These are phyloP conservation scores for Myotis yumanensis DNA, from an alignment of 2,113 vertebrate species.

Conservation along the genomic window DNA sequence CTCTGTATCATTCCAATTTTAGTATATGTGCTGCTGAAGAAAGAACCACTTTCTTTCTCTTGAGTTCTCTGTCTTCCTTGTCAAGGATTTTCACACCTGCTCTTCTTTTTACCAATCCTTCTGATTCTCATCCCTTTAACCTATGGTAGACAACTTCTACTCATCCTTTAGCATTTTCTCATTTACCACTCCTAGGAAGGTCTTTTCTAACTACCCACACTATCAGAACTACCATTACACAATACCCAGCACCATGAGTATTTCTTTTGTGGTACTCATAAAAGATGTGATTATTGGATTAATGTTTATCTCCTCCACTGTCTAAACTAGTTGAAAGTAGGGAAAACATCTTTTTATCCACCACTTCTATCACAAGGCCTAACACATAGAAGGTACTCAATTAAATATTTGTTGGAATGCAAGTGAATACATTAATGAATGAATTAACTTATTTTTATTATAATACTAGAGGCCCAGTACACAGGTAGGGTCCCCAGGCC, in stretches of 20 bases:
- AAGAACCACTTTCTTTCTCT: too few relatives aligned
- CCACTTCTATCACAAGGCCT: background rate
- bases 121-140: background rate
- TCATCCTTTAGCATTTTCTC: background rate
- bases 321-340: background rate
- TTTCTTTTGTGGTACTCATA: background rate
- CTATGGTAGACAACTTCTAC: background rate
- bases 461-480: background rate
- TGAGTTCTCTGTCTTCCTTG: background rate
- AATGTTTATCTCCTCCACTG: background rate
- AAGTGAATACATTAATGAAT: background rate
- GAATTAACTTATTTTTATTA: background rate
- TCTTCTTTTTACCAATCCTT: background rate
- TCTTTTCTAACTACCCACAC: background rate
- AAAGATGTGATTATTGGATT: constrained; percentile 8
- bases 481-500: too few relatives aligned
- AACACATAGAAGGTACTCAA: background rate
- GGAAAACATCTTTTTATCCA: background rate
- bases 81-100: background rate
- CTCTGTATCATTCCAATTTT: too few relatives aligned
- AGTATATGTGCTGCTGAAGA: too few relatives aligned
- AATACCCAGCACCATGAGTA: background rate
- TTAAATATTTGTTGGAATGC: constrained; percentile 38
- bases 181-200: background rate
- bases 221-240: background rate